Evolutionary conservation across 2,888 invertebrate species (phyloP), one percentile per base, ranked within the genome.

Genomic region (Therioaphis trifolii): DNA sequence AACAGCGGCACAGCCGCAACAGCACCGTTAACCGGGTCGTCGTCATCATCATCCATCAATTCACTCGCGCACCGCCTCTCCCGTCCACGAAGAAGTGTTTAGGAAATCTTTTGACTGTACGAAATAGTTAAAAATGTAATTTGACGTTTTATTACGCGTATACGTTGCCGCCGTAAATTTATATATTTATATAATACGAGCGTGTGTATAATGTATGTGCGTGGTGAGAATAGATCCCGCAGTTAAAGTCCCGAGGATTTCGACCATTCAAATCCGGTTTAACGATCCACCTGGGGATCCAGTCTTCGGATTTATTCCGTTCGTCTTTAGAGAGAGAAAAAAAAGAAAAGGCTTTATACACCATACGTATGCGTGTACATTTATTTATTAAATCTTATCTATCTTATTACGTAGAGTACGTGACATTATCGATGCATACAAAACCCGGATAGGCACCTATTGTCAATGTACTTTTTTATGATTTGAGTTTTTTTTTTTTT

Each of bases 281-380:
- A 58, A 74, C 55, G 35, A 21, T 74, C 74, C 55, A 72, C 72
- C 72, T 72, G 72, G 72, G 29, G n/a, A n/a, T 72, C 5, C n/a
- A n/a, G 49, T 27, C 15, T 14, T 52, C 27, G 49, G 52, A 72
- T n/a, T 72, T 49, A 29, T 29, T 72, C 29, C 72, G 14, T 12
- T n/a, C 40, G 29, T 52, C 49, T 72, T 52, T 15, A 52, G 46
- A 29, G 46, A 71, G 46, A n/a, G 9, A 21, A 55, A 55, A n/a
- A n/a, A 21, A 55, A n/a, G 18, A 18, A 55, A 18, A 55, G 21
- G 1, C 21, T n/a, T 55, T 55, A 55, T 55, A 21, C 21, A 55
- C 21, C 9, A 55, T 21, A 55, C n/a, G n/a, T n/a, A 55, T 55
- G 14, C 46, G 46, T 15, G 21, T 55, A 0, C 18, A n/a, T 55